Evolutionary conservation across 2,888 invertebrate genomes (phyloP).

Genomic region (Branchellion lobata): DNA sequence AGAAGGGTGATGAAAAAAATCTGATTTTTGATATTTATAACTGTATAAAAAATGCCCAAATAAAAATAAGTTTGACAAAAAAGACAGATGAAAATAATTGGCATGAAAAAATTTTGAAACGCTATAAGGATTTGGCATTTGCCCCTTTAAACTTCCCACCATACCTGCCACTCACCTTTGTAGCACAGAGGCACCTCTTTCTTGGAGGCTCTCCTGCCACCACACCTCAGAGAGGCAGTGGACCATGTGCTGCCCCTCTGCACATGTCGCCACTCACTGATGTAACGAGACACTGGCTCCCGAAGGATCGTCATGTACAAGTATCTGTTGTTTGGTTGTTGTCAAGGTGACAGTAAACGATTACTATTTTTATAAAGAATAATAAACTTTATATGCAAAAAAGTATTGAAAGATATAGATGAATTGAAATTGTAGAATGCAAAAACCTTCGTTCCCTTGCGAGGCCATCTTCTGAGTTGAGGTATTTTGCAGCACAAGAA

Average conservation of each 20-base stretch:
- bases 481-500: constrained; percentile 71
- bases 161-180: constrained; percentile 61
- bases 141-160: too few species aligned
- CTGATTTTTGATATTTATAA: too few species aligned
- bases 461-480: constrained; percentile 85
- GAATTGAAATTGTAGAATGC: neutral
- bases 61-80: too few species aligned
- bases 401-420: neutral
- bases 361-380: neutral
- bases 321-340: constrained; percentile 78
- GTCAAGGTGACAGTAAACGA: neutral
- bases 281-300: constrained; percentile 86
- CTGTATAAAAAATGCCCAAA: too few species aligned
- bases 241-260: constrained; percentile 95
- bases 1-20: too few species aligned
- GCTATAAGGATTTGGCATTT: too few species aligned
- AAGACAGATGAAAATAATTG: too few species aligned
- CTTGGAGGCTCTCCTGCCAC: constrained; percentile 72
- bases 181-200: constrained; percentile 75
- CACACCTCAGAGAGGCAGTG: constrained; percentile 70
- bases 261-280: constrained; percentile 95
- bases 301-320: constrained; percentile 93
- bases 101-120: too few species aligned
- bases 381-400: neutral
- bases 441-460: constrained; percentile 70